Evolutionary conservation across 2,113 vertebrate species (phyloP).

Genomic region (Corapipo altera): DNA sequence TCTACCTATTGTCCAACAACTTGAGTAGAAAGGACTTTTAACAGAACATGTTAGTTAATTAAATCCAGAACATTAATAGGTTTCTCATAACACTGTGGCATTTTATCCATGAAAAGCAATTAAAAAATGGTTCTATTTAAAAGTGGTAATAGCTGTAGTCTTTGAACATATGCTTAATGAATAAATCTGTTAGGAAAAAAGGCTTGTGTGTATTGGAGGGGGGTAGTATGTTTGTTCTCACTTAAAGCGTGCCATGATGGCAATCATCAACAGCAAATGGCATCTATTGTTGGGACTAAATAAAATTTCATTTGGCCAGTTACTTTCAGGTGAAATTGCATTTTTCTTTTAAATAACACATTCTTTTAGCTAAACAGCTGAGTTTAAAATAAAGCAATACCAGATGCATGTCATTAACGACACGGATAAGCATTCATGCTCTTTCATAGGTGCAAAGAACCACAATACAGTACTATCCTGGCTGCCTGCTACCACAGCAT

Average conservation of each 20-base stretch:
- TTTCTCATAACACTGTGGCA: slow-evolving; percentile 36
- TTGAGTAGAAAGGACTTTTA: background rate
- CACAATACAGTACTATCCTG: background rate
- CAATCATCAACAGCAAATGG: slow-evolving; percentile 21
- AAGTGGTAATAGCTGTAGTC: slow-evolving; percentile 62
- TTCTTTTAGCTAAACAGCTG: background rate
- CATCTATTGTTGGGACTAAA: slow-evolving; percentile 15
- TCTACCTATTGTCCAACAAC: background rate
- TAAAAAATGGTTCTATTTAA: slow-evolving; percentile 58
- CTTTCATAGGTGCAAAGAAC: background rate
- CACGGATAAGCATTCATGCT: background rate
- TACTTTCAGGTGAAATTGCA: slow-evolving; percentile 15
- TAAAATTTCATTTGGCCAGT: background rate
- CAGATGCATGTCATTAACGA: background rate
- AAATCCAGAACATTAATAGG: slow-evolving; percentile 39
- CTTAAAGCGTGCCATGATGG: background rate
- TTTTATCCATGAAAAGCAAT: slow-evolving; percentile 51
- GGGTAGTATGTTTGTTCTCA: slow-evolving; percentile 52
- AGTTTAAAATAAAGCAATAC: slow-evolving; percentile 12
- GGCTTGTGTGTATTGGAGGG: slow-evolving; percentile 41
- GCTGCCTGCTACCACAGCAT: slow-evolving; percentile 35
- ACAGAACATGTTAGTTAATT: slow-evolving; percentile 59
- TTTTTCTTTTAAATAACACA: background rate
- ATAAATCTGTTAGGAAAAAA: slow-evolving; percentile 55
- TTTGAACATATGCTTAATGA: slow-evolving; percentile 64